Percentiles rank a stretch among this genome's conserved stretches.
Evolutionary conservation across 2,888 invertebrate species (phyloP).

Genomic region (Phasia obesa): DNA sequence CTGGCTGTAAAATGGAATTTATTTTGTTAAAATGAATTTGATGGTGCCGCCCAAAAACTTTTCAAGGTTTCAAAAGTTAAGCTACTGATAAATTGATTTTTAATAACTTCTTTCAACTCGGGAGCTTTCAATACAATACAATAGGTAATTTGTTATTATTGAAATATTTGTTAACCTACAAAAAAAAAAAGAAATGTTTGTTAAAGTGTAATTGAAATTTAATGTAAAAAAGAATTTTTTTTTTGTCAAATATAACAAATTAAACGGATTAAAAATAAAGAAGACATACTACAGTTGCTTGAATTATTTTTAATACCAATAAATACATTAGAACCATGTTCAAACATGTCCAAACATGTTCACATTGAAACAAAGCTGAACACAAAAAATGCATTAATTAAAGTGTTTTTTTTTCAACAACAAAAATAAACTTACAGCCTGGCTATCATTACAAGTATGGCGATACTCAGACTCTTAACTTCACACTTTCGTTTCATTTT

Average conservation of each 20-base stretch:
- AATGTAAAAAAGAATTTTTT: not conserved
- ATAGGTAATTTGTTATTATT: conserved; percentile 35
- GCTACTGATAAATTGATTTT: conserved; percentile 62
- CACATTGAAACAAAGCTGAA: not conserved
- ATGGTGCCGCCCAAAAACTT: conserved; percentile 27
- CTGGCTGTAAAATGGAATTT: not conserved
- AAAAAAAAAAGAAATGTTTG: not conserved
- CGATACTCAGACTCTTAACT: no score
- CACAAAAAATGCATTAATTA: conserved; percentile 5
- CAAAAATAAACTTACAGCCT: not conserved
- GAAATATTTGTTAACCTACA: not conserved
- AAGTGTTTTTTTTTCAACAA: not conserved
- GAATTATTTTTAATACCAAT: no score
- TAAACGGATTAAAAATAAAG: not conserved
- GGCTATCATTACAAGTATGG: no score
- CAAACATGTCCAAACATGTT: no score
- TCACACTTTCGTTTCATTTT: no score
- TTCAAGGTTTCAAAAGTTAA: conserved; percentile 62
- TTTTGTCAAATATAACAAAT: not conserved
- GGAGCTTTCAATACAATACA: not conserved
- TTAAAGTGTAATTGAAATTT: not conserved
- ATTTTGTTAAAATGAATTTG: not conserved
- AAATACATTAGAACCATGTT: no score
- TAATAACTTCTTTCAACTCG: conserved; percentile 43
- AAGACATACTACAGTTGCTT: not conserved